These are phyloP conservation scores for Notothenia coriiceps DNA, from an alignment of 2,113 vertebrate genomes.

Conservation along the genomic window DNA sequence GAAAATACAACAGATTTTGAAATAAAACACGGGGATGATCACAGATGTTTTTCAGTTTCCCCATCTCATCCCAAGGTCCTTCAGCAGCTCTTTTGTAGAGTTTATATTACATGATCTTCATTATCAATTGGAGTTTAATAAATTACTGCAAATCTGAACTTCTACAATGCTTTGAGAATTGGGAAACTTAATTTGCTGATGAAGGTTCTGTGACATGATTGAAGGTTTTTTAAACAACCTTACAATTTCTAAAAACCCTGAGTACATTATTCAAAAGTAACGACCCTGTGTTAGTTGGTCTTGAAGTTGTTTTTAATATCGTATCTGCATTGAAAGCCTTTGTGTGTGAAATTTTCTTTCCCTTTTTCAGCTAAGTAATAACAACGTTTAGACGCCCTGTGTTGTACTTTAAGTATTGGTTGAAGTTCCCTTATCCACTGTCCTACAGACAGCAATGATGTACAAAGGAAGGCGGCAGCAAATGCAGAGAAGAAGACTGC, in stretches of 20 bases:
- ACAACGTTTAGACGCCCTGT: background rate
- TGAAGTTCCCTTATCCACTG: background rate
- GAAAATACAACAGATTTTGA: too few relatives aligned
- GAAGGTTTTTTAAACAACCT: background rate
- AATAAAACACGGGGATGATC: background rate
- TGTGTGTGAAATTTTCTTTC: background rate
- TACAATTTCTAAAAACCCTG: background rate
- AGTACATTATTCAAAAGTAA: background rate
- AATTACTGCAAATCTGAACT: background rate
- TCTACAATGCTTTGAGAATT: background rate
- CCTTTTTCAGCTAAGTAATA: background rate
- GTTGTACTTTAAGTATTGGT: background rate
- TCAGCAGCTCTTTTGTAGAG: too few relatives aligned
- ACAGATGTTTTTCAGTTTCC: background rate
- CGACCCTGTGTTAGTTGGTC: background rate
- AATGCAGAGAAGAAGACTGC: background rate
- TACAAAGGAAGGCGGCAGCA: background rate
- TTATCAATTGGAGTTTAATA: background rate
- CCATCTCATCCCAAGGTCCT: too few relatives aligned
- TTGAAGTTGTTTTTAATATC: conserved; percentile 7
- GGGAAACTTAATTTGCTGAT: background rate
- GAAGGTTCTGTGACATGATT: background rate
- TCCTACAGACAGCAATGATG: background rate
- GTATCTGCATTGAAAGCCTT: background rate
- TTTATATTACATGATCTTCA: too few relatives aligned